phyloP scores from a whole-genome alignment of 2,888 invertebrate genomes.

The Timema cristinae region DNA sequence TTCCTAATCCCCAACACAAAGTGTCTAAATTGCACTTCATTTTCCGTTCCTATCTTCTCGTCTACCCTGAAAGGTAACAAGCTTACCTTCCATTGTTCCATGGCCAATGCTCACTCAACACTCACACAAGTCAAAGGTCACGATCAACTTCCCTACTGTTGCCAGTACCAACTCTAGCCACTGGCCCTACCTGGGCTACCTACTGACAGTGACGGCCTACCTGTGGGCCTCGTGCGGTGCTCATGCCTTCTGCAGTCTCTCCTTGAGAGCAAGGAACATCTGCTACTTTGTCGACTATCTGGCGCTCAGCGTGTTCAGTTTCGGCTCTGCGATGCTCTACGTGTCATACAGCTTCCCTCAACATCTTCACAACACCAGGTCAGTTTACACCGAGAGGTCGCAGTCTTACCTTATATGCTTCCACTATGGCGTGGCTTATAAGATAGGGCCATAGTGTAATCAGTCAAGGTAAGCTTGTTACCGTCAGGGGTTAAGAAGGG shows the following conservation, averaged over 20 bases:
- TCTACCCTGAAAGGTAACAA: no score
- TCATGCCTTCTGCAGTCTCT: conserved; percentile 4
- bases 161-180: no score
- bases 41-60: no score
- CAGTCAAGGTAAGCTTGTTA: no score
- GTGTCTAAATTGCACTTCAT: no score
- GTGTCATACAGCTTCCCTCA: conserved; percentile 2
- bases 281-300: conserved; percentile 2
- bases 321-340: conserved; percentile 6
- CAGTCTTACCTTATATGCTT: background rate
- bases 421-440: no score
- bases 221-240: conserved; percentile 1
- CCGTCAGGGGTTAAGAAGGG: background rate
- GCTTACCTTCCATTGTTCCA: no score
- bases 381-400: background rate
- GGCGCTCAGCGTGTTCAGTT: conserved; percentile 7
- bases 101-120: no score
- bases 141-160: no score
- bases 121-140: no score
- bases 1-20: no score
- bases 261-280: background rate
- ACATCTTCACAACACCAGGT: conserved; percentile 9
- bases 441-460: no score
- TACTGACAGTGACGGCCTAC: background rate
- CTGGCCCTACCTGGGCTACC: background rate